Conservation (phyloP, 2,888 invertebrate species). For the Furcula furcula region DNA sequence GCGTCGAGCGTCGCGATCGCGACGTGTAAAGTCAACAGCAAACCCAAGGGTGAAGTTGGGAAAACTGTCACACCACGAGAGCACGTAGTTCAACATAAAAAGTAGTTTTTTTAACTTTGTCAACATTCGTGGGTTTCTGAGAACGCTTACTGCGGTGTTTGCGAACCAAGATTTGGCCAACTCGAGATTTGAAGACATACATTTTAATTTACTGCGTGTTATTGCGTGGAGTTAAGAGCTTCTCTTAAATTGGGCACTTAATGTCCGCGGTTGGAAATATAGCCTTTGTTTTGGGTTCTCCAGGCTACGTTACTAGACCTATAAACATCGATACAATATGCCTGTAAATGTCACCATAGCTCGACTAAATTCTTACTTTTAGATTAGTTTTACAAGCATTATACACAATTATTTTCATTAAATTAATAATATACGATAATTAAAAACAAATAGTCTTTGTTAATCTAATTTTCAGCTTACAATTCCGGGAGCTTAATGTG, state of each 20-base stretch:
- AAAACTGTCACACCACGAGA: constrained; percentile 20
- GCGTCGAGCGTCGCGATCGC: no score
- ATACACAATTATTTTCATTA: no score
- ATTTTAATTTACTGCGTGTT: not conserved
- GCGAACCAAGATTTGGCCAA: constrained; percentile 1
- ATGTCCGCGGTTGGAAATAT: no score
- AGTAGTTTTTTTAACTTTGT: constrained; percentile 11
- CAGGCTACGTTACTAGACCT: no score
- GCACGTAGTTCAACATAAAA: constrained; percentile 28
- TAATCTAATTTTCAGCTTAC: constrained; percentile 15
- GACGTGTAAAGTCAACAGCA: constrained; percentile 33
- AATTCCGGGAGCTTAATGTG: constrained; percentile 21
- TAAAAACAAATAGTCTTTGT: constrained; percentile 28
- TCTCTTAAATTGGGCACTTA: no score
- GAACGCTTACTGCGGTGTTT: constrained; percentile 10
- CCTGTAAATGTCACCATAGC: no score
- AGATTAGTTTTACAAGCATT: no score
- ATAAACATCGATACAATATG: no score
- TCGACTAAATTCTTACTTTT: no score
- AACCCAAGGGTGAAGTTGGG: constrained; percentile 18
- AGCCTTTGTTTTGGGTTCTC: no score
- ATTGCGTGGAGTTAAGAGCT: no score
- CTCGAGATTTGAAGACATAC: not conserved
- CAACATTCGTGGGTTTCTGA: constrained; percentile 6
- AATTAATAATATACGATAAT: no score